These are phyloP conservation scores for Periophthalmus modestus DNA, from an alignment of 2,113 vertebrate species.

Conservation along the genomic window DNA sequence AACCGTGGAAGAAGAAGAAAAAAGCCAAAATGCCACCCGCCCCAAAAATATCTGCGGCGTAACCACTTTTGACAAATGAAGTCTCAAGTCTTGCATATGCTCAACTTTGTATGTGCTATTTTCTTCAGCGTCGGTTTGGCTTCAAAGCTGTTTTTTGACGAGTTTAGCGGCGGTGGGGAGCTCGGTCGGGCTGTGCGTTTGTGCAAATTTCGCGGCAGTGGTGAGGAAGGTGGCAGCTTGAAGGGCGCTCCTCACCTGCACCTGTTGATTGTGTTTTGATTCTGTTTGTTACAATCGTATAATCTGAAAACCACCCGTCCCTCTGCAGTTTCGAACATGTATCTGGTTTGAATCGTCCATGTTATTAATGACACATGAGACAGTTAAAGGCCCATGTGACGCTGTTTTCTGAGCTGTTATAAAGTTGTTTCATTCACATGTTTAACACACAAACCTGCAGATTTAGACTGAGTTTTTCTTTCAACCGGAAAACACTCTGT, in stretches of 20 bases:
- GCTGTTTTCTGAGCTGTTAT: no score
- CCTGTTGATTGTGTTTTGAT: constrained; percentile 19
- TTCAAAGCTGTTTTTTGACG: neutral
- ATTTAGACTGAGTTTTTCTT: no score
- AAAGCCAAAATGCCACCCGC: neutral
- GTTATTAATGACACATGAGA: no score
- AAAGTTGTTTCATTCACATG: no score
- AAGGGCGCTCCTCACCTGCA: constrained; percentile 3
- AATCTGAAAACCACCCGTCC: no score
- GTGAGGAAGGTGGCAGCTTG: constrained; percentile 1
- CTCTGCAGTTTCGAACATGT: no score
- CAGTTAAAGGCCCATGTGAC: no score
- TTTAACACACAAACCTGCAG: no score
- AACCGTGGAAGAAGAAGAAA: neutral
- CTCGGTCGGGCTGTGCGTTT: neutral
- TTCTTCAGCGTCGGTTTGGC: neutral
- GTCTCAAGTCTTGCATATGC: neutral
- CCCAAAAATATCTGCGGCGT: constrained; percentile 20
- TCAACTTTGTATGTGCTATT: neutral
- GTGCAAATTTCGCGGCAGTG: neutral
- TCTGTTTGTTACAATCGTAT: neutral
- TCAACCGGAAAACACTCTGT: no score
- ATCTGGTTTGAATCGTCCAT: no score
- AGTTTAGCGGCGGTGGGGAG: neutral
- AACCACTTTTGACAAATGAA: constrained; percentile 34